These are phyloP conservation scores for Podocnemis expansa DNA, from an alignment of 2,113 vertebrate genomes.

Conservation along the genomic window DNA sequence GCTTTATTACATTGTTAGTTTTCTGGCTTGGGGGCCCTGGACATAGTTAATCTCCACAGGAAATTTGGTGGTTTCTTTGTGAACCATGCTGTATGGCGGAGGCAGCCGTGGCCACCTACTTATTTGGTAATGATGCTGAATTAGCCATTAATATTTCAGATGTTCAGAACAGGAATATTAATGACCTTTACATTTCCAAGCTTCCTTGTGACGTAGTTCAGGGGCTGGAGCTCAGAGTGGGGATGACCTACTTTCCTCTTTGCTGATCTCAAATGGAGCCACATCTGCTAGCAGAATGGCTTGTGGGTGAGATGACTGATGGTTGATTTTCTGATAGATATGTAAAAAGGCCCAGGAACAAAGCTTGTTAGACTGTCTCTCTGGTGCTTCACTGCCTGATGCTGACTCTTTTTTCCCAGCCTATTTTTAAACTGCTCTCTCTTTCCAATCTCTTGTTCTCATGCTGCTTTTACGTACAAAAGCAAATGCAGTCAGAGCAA, in stretches of 20 bases:
- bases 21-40: neutral
- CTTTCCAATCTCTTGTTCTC: neutral
- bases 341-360: neutral
- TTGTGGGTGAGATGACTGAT: neutral
- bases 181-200: accelerated
- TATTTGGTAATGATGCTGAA: neutral
- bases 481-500: neutral
- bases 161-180: neutral
- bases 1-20: neutral
- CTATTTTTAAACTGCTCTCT: neutral
- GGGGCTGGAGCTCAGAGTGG: neutral
- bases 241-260: neutral
- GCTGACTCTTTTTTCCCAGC: neutral
- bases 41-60: neutral
- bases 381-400: neutral
- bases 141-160: neutral
- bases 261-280: neutral
- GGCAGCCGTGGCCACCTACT: neutral
- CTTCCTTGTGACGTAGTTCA: neutral
- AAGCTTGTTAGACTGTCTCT: neutral
- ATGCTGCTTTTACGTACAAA: neutral
- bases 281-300: neutral
- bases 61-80: neutral
- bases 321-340: neutral
- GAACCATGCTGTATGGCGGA: neutral